phyloP scores from a whole-genome alignment of 53 echinoderm and acorn worm species.

The Hippasteria phrygiana region DNA sequence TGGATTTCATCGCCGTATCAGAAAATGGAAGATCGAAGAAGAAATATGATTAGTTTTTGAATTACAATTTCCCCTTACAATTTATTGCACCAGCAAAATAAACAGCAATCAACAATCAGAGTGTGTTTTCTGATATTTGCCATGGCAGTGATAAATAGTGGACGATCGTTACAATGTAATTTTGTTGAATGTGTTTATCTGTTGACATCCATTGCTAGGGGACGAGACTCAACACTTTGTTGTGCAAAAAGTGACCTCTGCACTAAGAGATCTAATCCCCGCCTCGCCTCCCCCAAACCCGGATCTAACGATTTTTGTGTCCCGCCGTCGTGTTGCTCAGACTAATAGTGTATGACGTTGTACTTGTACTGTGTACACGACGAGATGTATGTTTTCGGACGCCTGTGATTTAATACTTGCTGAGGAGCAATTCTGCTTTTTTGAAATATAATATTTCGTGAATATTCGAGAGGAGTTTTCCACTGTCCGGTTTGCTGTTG shows the following conservation, averaged over 20 bases:
- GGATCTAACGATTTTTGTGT: too few species aligned
- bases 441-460: too few species aligned
- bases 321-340: not conserved
- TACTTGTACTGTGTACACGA: too few species aligned
- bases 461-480: too few species aligned
- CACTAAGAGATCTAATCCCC: not conserved
- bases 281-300: not conserved
- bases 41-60: too few species aligned
- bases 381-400: too few species aligned
- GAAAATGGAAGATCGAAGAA: too few species aligned
- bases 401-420: too few species aligned
- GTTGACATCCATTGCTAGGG: constrained; percentile 79
- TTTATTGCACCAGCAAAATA: not conserved
- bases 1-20: too few species aligned
- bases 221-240: constrained; percentile 69
- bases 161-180: not conserved
- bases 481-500: too few species aligned
- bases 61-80: not conserved
- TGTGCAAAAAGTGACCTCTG: constrained; percentile 58
- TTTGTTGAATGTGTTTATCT: constrained; percentile 1
- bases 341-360: not conserved
- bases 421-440: too few species aligned
- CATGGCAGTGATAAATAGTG: not conserved
- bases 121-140: not conserved
- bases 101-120: not conserved